Base-by-base conservation (phyloP, 2,888 invertebrate genomes). In the Patella pellucida region DNA sequence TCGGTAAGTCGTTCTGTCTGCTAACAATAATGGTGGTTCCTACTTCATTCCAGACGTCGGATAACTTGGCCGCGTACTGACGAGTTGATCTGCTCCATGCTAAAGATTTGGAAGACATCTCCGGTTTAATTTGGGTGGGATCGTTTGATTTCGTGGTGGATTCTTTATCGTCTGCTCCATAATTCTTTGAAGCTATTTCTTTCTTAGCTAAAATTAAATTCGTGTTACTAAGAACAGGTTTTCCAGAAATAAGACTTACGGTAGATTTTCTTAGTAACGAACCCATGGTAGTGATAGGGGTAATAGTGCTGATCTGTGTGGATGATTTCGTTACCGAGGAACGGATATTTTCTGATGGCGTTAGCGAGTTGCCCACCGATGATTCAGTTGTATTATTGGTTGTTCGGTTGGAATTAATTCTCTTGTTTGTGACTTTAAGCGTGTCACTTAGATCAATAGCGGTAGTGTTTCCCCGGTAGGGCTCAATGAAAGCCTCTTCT, bases 41-140 rank as follows among this genome's bases (percentile, higher is more conserved):
- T 19, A 19, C 62, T 62, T 62, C 62, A 62, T 62, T 62, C 62
- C 62, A 62, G 11, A 62, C 62, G 19, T 62, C 62, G 9, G 62
- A 19, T 14, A 62, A 23, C 14, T 62, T 62, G 23, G 62, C 19
- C 11, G 62, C 62, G 14, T 62, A 62, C 19, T 23, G 62, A 62
- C 62, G 62, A 62, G 62, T 62, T 11, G 62, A 62, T 62, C 23
- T 62, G 62, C 9, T 23, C 19, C 19, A 23, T 3, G 23, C 11
- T 12, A 23, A 19, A 12, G 19, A 23, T 11, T 19, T 9, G 15
- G 23, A 23, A 2, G 62, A 23, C 2, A 23, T 62, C 41, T 41
- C 41, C 1, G 41, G 7, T 0, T 62, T 19, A 23, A 7, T 62
- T 23, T 62, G 9, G 23, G 19, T 62, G 19, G 23, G 4, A 23